Percentiles rank a stretch among this genome's conserved stretches.
These are phyloP conservation scores for Dipodomys stephensi DNA, from an alignment of 2,113 vertebrate species.

Conservation along the genomic window DNA sequence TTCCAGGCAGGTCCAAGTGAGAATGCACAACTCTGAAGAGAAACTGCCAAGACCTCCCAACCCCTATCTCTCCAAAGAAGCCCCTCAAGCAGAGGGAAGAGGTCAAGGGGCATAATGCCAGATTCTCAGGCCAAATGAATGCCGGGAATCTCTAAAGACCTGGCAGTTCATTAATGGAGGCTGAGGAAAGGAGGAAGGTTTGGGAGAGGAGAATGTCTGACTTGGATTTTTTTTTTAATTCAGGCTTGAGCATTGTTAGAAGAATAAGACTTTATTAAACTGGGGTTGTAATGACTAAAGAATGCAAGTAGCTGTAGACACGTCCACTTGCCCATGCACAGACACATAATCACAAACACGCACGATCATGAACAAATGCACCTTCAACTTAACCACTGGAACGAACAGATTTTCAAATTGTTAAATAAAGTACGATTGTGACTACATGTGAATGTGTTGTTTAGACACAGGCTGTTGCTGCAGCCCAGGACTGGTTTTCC, in stretches of 20 bases:
- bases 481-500: neutral
- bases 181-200: neutral
- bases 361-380: neutral
- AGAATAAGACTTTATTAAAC: conserved; percentile 35
- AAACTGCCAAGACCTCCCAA: neutral
- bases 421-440: conserved; percentile 72
- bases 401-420: conserved; percentile 42
- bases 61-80: neutral
- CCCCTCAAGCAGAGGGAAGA: neutral
- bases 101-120: neutral
- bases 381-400: conserved; percentile 5
- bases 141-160: neutral
- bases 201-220: conserved; percentile 20
- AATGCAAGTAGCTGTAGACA: neutral
- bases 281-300: conserved; percentile 1
- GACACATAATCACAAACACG: neutral
- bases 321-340: neutral
- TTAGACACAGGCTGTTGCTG: neutral
- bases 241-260: conserved; percentile 42
- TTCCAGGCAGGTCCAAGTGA: conserved; percentile 57
- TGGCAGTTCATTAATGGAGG: neutral
- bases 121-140: neutral
- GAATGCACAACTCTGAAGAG: conserved; percentile 57
- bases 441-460: neutral
- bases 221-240: conserved; percentile 26